phyloP scores from a whole-genome alignment of 2,888 invertebrate species.

The Rhyacophila evoluta region DNA sequence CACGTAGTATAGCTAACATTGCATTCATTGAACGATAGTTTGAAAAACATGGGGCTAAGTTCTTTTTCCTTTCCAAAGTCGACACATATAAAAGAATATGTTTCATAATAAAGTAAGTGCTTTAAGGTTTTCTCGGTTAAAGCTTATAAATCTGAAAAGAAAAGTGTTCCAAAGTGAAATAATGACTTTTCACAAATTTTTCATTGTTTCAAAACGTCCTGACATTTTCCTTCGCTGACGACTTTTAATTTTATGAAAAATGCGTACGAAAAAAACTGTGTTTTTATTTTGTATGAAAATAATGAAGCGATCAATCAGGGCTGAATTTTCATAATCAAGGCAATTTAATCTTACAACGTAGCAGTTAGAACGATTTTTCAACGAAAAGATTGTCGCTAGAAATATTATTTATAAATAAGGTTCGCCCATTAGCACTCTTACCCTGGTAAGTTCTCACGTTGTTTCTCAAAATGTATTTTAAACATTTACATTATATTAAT shows the following conservation, averaged over 20 bases:
- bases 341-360: not conserved
- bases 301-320: not conserved
- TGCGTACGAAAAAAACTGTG: not conserved
- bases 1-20: too few species aligned
- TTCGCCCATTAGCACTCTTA: not conserved
- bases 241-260: not conserved
- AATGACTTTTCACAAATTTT: not conserved
- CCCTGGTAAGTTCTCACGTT: not conserved
- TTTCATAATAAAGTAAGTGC: too few species aligned
- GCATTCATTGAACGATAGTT: too few species aligned
- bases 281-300: not conserved
- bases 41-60: too few species aligned
- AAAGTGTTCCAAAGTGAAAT: not conserved
- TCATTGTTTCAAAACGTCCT: not conserved
- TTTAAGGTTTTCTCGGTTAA: too few species aligned
- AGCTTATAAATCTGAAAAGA: not conserved
- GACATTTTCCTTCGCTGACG: not conserved
- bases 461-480: not conserved
- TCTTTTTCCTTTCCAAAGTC: too few species aligned
- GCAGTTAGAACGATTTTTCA: not conserved
- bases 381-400: not conserved
- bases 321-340: not conserved
- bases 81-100: too few species aligned
- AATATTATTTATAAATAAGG: slow-evolving; percentile 8
- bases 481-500: too few species aligned